Percentiles rank a stretch among this genome's conserved stretches.
Evolutionary conservation across 2,888 invertebrate genomes (phyloP).

Genomic region (Sphinx pinastri): DNA sequence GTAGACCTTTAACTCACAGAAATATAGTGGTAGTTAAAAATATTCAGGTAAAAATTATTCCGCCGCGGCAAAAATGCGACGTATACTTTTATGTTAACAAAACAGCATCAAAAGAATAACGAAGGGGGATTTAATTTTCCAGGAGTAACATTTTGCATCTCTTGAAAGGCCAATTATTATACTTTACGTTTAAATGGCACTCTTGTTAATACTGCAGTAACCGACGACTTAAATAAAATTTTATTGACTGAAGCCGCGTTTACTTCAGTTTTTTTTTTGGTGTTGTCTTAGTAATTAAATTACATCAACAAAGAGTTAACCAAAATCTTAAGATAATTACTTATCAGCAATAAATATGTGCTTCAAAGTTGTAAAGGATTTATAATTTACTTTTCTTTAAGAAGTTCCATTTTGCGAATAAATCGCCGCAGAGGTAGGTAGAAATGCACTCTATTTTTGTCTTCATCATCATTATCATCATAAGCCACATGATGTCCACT

Average conservation of each 20-base stretch:
- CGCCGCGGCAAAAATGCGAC: neutral
- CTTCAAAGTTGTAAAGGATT: too few species aligned
- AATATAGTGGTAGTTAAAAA: neutral
- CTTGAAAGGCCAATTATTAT: neutral
- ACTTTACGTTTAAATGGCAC: neutral
- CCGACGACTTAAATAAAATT: neutral
- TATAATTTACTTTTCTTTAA: too few species aligned
- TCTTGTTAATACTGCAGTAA: conserved; percentile 25
- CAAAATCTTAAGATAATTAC: too few species aligned
- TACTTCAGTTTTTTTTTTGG: neutral
- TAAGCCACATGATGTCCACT: too few species aligned
- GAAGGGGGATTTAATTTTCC: neutral
- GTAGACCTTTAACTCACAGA: neutral
- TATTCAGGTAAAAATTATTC: neutral
- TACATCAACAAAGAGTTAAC: too few species aligned
- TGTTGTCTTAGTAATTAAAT: too few species aligned
- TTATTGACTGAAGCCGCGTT: neutral
- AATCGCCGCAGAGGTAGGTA: too few species aligned
- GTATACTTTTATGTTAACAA: neutral
- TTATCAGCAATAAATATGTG: too few species aligned
- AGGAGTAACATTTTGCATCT: neutral
- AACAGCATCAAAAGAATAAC: neutral
- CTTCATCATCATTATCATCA: too few species aligned
- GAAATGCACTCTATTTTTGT: too few species aligned
- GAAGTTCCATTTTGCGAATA: too few species aligned